Percentiles rank a stretch among this genome's conserved stretches.
These are phyloP conservation scores for Morphnarchus princeps DNA, from an alignment of 2,113 vertebrate species.

Conservation along the genomic window DNA sequence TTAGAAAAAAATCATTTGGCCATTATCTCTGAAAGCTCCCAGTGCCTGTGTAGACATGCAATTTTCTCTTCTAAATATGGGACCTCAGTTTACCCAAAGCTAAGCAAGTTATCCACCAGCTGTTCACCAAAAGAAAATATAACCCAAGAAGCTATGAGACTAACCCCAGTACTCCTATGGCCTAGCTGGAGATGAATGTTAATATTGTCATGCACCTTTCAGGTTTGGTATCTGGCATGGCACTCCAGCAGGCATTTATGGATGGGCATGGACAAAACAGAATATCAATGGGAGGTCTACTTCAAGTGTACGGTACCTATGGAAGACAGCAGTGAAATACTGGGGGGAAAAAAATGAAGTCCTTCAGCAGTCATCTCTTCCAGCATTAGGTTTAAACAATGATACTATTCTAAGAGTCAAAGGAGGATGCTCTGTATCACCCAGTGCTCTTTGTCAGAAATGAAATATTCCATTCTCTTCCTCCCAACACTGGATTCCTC, in stretches of 20 bases:
- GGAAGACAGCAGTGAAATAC: not conserved
- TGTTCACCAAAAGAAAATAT: not conserved
- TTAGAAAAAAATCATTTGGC: not conserved
- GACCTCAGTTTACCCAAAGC: not conserved
- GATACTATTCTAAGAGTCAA: not conserved
- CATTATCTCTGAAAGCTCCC: not conserved
- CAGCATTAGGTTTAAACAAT: not conserved
- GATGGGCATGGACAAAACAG: not conserved
- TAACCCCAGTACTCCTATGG: not conserved
- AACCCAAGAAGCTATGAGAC: not conserved
- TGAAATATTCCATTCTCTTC: conserved; percentile 6
- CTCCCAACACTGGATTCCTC: not conserved
- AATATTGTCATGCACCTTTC: not conserved
- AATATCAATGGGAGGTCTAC: not conserved
- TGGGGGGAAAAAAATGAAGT: not conserved
- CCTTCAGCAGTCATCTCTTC: not conserved
- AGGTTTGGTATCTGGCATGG: not conserved
- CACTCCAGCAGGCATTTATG: not conserved
- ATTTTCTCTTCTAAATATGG: not conserved
- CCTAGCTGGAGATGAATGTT: not conserved
- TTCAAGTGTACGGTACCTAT: not conserved
- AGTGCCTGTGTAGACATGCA: not conserved
- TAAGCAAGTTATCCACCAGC: not conserved
- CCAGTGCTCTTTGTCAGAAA: not conserved
- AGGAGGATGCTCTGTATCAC: not conserved